These are phyloP conservation scores for Sitodiplosis mosellana DNA, from an alignment of 1,140 invertebrate genomes.

Conservation along the genomic window DNA sequence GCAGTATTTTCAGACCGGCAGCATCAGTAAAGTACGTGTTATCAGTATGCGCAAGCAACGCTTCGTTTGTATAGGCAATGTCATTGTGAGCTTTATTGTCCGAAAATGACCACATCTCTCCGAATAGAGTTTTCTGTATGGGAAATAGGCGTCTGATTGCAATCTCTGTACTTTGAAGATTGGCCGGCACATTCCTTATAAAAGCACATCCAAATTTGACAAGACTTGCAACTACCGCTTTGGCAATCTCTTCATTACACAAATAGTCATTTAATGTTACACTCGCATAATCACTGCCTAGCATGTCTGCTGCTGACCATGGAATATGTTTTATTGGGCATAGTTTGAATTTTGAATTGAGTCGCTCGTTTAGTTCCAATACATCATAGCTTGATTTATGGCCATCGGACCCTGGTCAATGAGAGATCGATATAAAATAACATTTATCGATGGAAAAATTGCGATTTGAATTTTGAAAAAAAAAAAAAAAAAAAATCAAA, in stretches of 20 bases:
- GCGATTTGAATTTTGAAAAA: background rate
- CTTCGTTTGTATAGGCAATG: constrained; percentile 41
- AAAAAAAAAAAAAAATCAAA: background rate
- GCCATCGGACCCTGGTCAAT: constrained; percentile 17
- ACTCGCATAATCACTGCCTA: background rate
- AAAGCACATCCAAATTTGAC: constrained; percentile 20
- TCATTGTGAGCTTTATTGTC: constrained; percentile 35
- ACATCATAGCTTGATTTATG: constrained; percentile 15
- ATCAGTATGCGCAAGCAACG: constrained; percentile 38
- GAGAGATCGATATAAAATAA: background rate
- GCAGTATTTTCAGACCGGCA: constrained; percentile 49
- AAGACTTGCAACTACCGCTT: constrained; percentile 10
- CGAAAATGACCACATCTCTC: constrained; percentile 41
- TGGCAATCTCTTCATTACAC: constrained; percentile 6
- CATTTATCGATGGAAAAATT: background rate
- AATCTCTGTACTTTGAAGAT: constrained; percentile 18
- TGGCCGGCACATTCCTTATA: constrained; percentile 18
- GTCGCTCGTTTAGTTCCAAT: background rate
- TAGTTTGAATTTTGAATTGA: background rate
- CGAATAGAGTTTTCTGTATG: constrained; percentile 41
- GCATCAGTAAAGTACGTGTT: constrained; percentile 53
- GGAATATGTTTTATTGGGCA: background rate
- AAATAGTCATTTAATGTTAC: constrained; percentile 5
- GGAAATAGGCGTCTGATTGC: constrained; percentile 22
- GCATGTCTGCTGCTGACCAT: background rate